A percentile compares a stretch with the other conserved stretches of the same genome.
These are phyloP conservation scores for Dryadula phaetusa DNA, from an alignment of 2,888 invertebrate species.

Conservation along the genomic window DNA sequence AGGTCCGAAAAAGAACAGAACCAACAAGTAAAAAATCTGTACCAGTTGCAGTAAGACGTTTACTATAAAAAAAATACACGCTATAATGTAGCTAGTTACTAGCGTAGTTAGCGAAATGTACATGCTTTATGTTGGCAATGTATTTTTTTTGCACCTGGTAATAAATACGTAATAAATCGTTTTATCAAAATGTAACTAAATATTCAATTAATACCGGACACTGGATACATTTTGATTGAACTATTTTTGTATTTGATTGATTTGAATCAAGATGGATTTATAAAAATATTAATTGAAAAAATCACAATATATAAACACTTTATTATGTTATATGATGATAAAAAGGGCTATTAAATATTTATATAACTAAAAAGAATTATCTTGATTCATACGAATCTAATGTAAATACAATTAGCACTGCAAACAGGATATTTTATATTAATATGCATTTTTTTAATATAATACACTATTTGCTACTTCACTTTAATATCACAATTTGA, in stretches of 20 bases:
- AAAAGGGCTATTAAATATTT: too few species aligned
- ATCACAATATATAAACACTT: too few species aligned
- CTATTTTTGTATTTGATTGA: not conserved
- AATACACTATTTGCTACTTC: slow-evolving; percentile 25
- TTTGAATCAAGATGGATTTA: slow-evolving; percentile 33
- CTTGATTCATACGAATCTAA: slow-evolving; percentile 21
- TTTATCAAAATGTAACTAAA: slow-evolving; percentile 28
- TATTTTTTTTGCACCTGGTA: slow-evolving; percentile 82
- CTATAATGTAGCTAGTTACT: slow-evolving; percentile 56
- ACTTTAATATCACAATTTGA: slow-evolving; percentile 3
- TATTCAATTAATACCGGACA: not conserved
- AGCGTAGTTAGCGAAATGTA: slow-evolving; percentile 61
- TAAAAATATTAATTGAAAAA: not conserved
- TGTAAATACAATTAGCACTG: slow-evolving; percentile 35
- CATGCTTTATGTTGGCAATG: slow-evolving; percentile 78
- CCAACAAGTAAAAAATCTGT: slow-evolving; percentile 67
- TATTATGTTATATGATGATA: too few species aligned
- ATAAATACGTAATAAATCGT: slow-evolving; percentile 47
- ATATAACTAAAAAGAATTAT: not conserved
- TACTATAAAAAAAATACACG: slow-evolving; percentile 47
- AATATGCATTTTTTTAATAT: slow-evolving; percentile 12
- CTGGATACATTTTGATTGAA: slow-evolving; percentile 30
- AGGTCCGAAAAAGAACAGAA: slow-evolving; percentile 81
- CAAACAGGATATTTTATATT: slow-evolving; percentile 25
- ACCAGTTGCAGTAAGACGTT: slow-evolving; percentile 59